Conservation (phyloP, 2,797 vertebrate species). For the Limnodromus scolopaceus region DNA sequence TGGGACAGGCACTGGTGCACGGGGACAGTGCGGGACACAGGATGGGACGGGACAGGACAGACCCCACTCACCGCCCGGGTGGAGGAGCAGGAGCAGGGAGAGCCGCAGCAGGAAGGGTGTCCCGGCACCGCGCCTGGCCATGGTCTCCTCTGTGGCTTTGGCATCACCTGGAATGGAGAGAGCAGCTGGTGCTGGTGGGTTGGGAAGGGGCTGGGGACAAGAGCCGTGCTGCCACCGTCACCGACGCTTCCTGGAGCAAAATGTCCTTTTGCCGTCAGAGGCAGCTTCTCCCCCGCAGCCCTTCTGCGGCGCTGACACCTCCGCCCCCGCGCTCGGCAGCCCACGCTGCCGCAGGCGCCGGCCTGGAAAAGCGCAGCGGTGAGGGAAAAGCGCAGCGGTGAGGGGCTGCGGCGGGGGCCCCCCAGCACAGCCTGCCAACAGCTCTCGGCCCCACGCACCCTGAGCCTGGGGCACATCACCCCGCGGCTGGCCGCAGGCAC, state of each 20-base stretch:
- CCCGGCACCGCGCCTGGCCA: background rate
- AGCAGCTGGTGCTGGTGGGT: background rate
- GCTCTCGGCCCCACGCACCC: accelerated
- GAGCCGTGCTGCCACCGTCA: background rate
- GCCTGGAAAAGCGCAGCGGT: accelerated
- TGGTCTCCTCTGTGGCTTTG: background rate
- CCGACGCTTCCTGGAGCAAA: background rate
- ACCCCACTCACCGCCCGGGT: conserved; percentile 53
- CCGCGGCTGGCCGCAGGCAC: accelerated
- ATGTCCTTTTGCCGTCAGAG: background rate
- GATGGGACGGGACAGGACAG: accelerated
- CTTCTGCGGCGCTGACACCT: background rate
- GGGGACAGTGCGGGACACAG: accelerated
- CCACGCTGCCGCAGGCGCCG: background rate
- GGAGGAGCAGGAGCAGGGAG: conserved; percentile 59
- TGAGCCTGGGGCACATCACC: accelerated
- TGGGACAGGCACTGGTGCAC: accelerated
- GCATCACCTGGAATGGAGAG: conserved; percentile 45
- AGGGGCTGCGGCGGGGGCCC: accelerated
- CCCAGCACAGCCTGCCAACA: accelerated
- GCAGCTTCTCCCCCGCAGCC: background rate
- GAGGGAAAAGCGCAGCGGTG: background rate
- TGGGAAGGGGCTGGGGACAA: background rate
- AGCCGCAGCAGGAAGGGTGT: background rate
- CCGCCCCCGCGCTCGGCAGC: background rate